Percentiles rank a stretch among this genome's conserved stretches.
phyloP scores from a whole-genome alignment of 2,113 vertebrate genomes.

The Percina caprodes region DNA sequence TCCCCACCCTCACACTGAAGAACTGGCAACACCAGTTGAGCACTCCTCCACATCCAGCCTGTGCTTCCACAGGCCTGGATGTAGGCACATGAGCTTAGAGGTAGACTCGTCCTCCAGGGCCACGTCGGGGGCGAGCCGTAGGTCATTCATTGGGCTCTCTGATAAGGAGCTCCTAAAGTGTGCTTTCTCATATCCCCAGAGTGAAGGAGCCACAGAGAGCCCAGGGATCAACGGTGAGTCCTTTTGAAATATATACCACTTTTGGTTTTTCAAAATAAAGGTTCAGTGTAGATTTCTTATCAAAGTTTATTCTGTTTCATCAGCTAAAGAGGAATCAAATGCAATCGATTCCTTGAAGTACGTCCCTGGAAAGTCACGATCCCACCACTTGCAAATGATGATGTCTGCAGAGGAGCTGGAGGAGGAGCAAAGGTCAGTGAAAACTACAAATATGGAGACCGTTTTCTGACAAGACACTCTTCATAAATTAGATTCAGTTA shows the following conservation, averaged over 20 bases:
- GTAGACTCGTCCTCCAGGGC: slow-evolving; percentile 46
- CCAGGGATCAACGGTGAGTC: slow-evolving; percentile 52
- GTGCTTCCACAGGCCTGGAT: background rate
- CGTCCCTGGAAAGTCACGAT: slow-evolving; percentile 90
- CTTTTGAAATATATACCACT: background rate
- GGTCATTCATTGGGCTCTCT: slow-evolving; percentile 76
- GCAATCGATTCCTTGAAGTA: slow-evolving; percentile 85
- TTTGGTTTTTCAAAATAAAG: background rate
- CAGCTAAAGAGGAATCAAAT: slow-evolving; percentile 50
- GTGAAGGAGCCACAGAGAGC: slow-evolving; percentile 71
- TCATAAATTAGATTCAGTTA: too few species aligned
- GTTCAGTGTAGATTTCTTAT: background rate
- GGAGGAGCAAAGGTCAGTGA: slow-evolving; percentile 92
- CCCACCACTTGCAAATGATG: slow-evolving; percentile 91
- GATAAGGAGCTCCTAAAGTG: slow-evolving; percentile 76
- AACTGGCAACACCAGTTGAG: slow-evolving; percentile 32
- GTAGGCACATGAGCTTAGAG: slow-evolving; percentile 45
- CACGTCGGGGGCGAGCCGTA: slow-evolving; percentile 47
- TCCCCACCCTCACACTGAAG: slow-evolving; percentile 33
- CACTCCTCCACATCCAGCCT: slow-evolving; percentile 42
- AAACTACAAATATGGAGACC: background rate
- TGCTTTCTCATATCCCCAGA: slow-evolving; percentile 76
- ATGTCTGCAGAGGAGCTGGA: slow-evolving; percentile 94
- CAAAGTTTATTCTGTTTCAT: background rate
- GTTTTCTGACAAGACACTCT: background rate